Conservation (phyloP, 2,797 vertebrate genomes). For the Strix occidentalis region DNA sequence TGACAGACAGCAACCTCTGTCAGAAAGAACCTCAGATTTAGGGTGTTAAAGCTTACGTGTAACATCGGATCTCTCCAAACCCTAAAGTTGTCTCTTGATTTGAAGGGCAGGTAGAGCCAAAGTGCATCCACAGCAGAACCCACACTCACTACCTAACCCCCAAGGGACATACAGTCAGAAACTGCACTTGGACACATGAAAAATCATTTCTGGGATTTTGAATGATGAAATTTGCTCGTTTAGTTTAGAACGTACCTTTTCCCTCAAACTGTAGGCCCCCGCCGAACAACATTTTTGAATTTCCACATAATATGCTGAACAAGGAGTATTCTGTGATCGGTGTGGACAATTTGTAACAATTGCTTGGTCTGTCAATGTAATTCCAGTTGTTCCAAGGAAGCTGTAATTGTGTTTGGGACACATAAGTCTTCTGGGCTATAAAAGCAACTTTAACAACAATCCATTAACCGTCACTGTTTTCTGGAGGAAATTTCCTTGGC, state of each 20-base stretch:
- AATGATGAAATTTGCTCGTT: not conserved
- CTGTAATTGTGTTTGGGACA: not conserved
- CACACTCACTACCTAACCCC: not conserved
- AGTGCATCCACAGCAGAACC: not conserved
- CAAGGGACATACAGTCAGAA: not conserved
- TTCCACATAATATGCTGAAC: not conserved
- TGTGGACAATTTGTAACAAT: not conserved
- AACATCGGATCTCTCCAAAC: not conserved
- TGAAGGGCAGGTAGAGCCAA: not conserved
- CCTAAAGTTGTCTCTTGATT: not conserved
- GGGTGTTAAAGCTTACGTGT: not conserved
- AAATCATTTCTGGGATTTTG: fast-evolving
- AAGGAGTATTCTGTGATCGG: not conserved
- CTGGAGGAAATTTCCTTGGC: not conserved
- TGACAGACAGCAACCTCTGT: not conserved
- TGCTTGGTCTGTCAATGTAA: not conserved
- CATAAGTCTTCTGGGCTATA: not conserved
- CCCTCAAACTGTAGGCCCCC: not conserved
- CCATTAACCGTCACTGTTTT: not conserved
- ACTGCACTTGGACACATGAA: not conserved
- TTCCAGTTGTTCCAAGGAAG: not conserved
- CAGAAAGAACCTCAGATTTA: not conserved
- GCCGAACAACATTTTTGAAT: too few species aligned
- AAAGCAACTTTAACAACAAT: not conserved
- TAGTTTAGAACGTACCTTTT: not conserved